phyloP scores from a whole-genome alignment of 2,113 vertebrate species.

The Hemichromis elongatus region DNA sequence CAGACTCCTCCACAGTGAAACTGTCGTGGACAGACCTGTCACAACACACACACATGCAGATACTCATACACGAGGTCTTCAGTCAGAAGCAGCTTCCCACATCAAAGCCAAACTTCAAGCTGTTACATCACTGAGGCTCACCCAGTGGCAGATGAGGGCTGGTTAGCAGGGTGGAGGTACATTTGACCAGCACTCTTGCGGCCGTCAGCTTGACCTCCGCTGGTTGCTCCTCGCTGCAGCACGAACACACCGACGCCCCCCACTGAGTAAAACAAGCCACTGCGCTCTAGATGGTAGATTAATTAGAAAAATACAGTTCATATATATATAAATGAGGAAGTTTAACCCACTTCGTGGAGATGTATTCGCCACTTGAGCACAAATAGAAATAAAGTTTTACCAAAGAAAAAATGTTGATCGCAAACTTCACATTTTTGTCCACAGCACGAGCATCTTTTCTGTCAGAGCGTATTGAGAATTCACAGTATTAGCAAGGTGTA shows the following conservation, averaged over 20 bases:
- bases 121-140: conserved; percentile 60
- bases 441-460: not conserved
- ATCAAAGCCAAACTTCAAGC: not conserved
- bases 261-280: conserved; percentile 59
- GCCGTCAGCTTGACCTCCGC: conserved; percentile 80
- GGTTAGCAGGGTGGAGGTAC: conserved; percentile 73
- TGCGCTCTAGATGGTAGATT: conserved; percentile 3
- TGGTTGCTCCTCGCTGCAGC: conserved; percentile 82
- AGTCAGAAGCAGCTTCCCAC: not conserved
- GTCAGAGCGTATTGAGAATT: not conserved
- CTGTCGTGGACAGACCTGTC: conserved; percentile 78
- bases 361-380: not conserved
- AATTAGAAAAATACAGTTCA: not conserved
- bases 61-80: not conserved
- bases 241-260: conserved; percentile 75
- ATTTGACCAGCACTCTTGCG: conserved; percentile 77
- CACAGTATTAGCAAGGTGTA: too few species aligned
- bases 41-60: not conserved
- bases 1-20: conserved; percentile 84
- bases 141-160: conserved; percentile 72
- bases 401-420: not conserved
- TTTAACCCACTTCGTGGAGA: not conserved
- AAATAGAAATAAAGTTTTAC: not conserved
- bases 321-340: rapidly evolving
- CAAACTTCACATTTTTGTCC: not conserved